Conservation (phyloP, 2,113 vertebrate genomes). For the Melozone crissalis region DNA sequence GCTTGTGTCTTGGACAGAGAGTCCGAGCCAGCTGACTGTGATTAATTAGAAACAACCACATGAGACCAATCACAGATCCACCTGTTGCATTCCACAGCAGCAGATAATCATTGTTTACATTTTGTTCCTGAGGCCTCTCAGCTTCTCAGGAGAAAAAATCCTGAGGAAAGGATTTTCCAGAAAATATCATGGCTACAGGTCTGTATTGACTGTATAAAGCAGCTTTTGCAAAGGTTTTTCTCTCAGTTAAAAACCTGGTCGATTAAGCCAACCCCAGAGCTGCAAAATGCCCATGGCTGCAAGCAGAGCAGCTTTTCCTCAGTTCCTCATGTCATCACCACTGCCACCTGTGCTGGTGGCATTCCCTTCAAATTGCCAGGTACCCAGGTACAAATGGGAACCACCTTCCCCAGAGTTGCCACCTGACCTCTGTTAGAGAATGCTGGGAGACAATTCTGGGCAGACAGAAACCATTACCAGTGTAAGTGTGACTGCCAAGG, state of each 20-base stretch:
- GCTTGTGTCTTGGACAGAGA: too few species aligned
- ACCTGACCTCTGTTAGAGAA: background rate
- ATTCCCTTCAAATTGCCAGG: background rate
- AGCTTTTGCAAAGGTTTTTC: background rate
- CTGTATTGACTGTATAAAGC: background rate
- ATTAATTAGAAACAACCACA: too few species aligned
- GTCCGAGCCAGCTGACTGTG: too few species aligned
- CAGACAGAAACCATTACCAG: background rate
- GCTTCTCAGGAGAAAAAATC: too few species aligned
- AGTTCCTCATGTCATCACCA: background rate
- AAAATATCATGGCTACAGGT: background rate
- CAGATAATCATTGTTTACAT: too few species aligned
- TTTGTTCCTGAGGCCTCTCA: too few species aligned
- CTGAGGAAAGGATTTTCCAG: too few species aligned
- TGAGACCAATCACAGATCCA: too few species aligned
- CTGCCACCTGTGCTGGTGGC: background rate
- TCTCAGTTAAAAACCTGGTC: background rate
- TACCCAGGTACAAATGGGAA: rapidly evolving
- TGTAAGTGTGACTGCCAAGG: background rate
- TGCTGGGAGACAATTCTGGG: background rate
- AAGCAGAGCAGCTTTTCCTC: background rate
- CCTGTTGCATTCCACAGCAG: too few species aligned
- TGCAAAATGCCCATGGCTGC: background rate
- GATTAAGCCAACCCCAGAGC: background rate
- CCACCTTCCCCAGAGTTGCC: background rate